Evolutionary conservation across 2,797 vertebrate species (phyloP).

Genomic region (Cottoperca gobio): DNA sequence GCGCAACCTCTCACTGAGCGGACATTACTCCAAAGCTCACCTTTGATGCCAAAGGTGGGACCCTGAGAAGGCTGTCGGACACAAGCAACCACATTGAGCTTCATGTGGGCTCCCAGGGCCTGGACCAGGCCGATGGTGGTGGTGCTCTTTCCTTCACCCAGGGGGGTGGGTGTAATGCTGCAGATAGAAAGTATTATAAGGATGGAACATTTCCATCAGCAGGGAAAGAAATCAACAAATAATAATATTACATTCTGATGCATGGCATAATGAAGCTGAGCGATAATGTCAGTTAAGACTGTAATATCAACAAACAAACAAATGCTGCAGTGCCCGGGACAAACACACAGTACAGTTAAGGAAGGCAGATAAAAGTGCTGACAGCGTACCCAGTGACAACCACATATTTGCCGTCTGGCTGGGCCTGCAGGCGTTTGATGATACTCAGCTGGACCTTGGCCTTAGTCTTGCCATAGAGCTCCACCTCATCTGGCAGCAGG

Average conservation of each 20-base stretch:
- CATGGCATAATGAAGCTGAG: neutral
- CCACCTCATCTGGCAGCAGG: conserved; percentile 91
- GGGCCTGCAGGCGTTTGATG: conserved; percentile 88
- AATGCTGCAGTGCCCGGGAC: neutral
- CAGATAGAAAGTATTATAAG: conserved; percentile 33
- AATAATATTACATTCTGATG: neutral
- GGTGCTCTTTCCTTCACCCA: conserved; percentile 98
- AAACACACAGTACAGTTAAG: neutral
- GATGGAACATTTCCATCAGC: neutral
- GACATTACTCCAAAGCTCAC: conserved; percentile 66
- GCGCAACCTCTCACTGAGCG: neutral
- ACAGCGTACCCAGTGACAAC: conserved; percentile 94
- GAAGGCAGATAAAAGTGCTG: neutral
- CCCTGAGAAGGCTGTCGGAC: conserved; percentile 98
- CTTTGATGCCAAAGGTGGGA: conserved; percentile 99
- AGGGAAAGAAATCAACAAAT: neutral
- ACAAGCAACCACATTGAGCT: conserved; percentile 95
- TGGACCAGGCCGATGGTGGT: conserved; percentile 96
- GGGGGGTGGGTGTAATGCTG: conserved; percentile 97
- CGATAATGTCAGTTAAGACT: neutral
- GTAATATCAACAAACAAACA: neutral
- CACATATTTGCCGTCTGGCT: conserved; percentile 94
- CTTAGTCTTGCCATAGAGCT: conserved; percentile 93
- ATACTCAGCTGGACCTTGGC: conserved; percentile 92
- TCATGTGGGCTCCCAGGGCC: conserved; percentile 94